Evolutionary conservation across 2,797 vertebrate species (phyloP), one percentile per base, ranked within the genome.

Genomic region (Xenopus petersii): DNA sequence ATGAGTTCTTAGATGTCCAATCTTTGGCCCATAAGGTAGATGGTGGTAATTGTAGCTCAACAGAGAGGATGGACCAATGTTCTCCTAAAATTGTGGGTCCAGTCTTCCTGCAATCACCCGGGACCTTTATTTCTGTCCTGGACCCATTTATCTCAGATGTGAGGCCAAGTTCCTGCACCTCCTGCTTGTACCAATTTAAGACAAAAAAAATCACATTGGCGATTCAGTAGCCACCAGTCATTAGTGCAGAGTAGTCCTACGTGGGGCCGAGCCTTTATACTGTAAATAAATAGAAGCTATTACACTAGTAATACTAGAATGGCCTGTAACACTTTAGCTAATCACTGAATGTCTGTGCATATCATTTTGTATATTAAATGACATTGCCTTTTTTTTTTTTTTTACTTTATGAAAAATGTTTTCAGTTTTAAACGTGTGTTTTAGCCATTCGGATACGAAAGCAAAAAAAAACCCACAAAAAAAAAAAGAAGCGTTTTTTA

Each of bases 321-420:
- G 95, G 95, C 95, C 90, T 97, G 96, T 30, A 30, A 30, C 26
- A 30, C 26, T 95, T 86, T 92, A 94, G 93, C 94, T 95, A 86
- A 88, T 90, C 93, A 84, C 90, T 95, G 92, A 92, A 93, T 94
- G 93, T 96, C 92, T 93, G 94, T 96, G 94, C 85, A 94, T 91
- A 88, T 91, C 84, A 90, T 91, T 98, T 97, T 97, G 95, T 99
- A 98, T 91, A 96, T 94, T 90, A 82, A 87, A 87, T 88, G 85
- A 89, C 89, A 68, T 78, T 81, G 87, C 89, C 83, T 90, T 90
- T 94, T 94, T 93, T 30, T 30, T 21, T 30, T 30, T 94, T 95
- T 95, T 95, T 93, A 92, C 94, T 96, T 95, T 85, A 87, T 61
- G 59, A 48, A 70, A 93, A 88, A 90, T 91, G 93, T 90, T 94